phyloP scores from a whole-genome alignment of 2,888 invertebrate species.

The Agrochola lota region DNA sequence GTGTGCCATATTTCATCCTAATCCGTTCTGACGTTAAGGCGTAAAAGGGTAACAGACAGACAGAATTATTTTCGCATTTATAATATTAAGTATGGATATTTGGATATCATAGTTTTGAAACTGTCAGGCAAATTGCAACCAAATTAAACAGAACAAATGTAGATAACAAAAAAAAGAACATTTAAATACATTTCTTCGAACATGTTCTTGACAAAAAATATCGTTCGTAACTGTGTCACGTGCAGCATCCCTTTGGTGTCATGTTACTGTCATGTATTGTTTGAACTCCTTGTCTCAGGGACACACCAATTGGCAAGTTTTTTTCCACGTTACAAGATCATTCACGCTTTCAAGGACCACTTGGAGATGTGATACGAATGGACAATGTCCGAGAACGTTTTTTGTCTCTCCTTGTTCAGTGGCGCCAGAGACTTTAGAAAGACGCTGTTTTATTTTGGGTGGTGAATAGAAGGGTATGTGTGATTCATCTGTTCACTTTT shows the following conservation, averaged over 20 bases:
- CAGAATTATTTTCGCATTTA: background rate
- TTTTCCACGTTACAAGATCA: conserved; percentile 57
- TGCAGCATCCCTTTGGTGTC: conserved; percentile 61
- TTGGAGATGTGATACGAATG: conserved; percentile 55
- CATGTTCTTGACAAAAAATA: conserved; percentile 34
- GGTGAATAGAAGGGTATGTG: conserved; percentile 2
- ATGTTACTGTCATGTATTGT: conserved; percentile 61
- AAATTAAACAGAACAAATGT: conserved; percentile 24
- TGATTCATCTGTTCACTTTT: conserved; percentile 21
- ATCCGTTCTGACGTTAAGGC: background rate
- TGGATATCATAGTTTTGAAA: background rate
- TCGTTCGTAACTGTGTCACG: conserved; percentile 38
- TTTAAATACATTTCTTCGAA: conserved; percentile 35
- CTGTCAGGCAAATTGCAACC: background rate
- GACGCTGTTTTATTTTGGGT: conserved; percentile 25
- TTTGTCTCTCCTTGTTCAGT: conserved; percentile 57
- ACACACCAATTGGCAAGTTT: conserved; percentile 56
- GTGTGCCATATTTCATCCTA: background rate
- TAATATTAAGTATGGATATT: background rate
- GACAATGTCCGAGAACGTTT: conserved; percentile 57
- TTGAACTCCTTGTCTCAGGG: conserved; percentile 41
- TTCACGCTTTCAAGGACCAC: conserved; percentile 62
- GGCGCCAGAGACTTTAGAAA: conserved; percentile 66
- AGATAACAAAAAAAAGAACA: conserved; percentile 6
- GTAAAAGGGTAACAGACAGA: background rate